Conservation (phyloP, 2,888 invertebrate genomes). For the Chalcis sispes region DNA sequence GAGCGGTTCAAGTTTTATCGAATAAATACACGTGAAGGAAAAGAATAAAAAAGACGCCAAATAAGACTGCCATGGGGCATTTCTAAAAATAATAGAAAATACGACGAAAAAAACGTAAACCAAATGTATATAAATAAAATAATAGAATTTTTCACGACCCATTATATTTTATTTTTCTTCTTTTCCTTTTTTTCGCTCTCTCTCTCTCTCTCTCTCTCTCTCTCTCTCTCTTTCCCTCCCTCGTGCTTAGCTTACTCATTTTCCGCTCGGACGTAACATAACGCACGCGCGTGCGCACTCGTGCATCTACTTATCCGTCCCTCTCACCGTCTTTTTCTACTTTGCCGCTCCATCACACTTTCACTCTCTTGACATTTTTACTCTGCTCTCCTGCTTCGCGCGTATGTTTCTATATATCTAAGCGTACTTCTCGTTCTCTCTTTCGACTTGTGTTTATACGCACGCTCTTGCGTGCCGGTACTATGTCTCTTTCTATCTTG, state of each 20-base stretch:
- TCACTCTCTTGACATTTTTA: slow-evolving; percentile 3
- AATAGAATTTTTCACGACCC: background rate
- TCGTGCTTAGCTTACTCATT: too few species aligned
- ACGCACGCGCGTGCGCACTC: background rate
- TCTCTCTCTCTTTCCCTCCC: too few species aligned
- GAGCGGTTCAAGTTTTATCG: background rate
- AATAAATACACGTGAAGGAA: background rate
- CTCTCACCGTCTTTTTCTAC: background rate
- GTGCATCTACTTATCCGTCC: background rate
- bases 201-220: background rate
- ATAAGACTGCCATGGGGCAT: background rate
- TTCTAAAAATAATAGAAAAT: background rate
- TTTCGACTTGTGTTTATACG: slow-evolving; percentile 1
- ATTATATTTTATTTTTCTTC: too few species aligned
- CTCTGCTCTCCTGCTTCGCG: background rate
- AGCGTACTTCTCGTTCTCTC: background rate
- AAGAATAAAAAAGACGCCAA: background rate
- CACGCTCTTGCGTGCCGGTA: background rate
- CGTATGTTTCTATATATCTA: background rate
- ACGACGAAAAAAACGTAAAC: background rate
- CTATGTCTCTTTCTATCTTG: background rate
- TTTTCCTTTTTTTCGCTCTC: slow-evolving; percentile 4
- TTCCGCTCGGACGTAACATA: too few species aligned
- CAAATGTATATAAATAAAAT: background rate
- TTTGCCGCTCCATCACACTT: background rate